Percentiles rank a stretch among this genome's conserved stretches.
Evolutionary conservation across 2,888 invertebrate species (phyloP).

Genomic region (Aphidius colemani): DNA sequence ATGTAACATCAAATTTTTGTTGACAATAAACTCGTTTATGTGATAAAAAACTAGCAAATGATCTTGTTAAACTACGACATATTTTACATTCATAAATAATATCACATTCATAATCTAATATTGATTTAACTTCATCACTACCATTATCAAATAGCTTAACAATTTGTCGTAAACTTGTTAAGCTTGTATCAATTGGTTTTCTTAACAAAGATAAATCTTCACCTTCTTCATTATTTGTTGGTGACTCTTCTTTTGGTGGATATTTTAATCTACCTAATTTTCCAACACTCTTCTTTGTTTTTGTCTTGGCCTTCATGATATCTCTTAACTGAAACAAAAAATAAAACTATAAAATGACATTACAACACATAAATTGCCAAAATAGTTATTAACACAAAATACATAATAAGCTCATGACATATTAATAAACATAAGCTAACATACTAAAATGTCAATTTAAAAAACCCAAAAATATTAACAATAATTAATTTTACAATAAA

Average conservation of each 20-base stretch:
- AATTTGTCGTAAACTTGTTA: slow-evolving; percentile 73
- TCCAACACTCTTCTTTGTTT: slow-evolving; percentile 39
- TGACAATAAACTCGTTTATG: slow-evolving; percentile 86
- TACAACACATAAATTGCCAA: not conserved
- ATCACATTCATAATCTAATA: slow-evolving; percentile 84
- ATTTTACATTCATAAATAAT: slow-evolving; percentile 87
- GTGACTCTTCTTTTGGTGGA: slow-evolving; percentile 21
- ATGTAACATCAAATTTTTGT: slow-evolving; percentile 63
- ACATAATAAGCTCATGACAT: too few relatives aligned
- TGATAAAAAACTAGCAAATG: slow-evolving; percentile 84
- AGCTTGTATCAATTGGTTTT: slow-evolving; percentile 72
- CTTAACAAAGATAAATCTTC: slow-evolving; percentile 57
- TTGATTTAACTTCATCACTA: slow-evolving; percentile 71
- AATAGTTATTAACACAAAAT: not conserved
- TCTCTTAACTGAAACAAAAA: slow-evolving; percentile 26
- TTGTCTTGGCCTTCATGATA: slow-evolving; percentile 39
- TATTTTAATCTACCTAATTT: slow-evolving; percentile 39
- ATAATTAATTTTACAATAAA: too few relatives aligned
- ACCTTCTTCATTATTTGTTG: slow-evolving; percentile 11
- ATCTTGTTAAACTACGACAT: slow-evolving; percentile 84
- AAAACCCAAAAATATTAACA: not conserved
- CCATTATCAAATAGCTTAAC: slow-evolving; percentile 75
- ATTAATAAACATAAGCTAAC: not conserved
- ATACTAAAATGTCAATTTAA: not conserved
- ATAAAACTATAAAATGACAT: slow-evolving; percentile 2